Evolutionary conservation across 64 coral and sea anemone species (phyloP), one percentile per base, ranked within the genome.

Genomic region (Cladopsammia gracilis): DNA sequence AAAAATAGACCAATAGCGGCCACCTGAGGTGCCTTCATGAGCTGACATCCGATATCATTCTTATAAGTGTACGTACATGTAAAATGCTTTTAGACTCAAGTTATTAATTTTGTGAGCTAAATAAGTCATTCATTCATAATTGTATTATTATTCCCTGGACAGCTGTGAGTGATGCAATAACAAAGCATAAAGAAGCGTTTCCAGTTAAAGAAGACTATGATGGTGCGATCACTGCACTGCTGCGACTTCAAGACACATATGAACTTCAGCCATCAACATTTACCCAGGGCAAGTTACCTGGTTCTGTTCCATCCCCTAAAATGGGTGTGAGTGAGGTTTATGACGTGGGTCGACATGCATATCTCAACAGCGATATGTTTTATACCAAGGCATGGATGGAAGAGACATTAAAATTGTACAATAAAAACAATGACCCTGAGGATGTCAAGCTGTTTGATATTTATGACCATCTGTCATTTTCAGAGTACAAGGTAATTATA

Each of bases 201-300:
- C 79, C 96, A 7, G 77, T 56, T 10, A 89, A 93, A 52, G 94
- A 95, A 80, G 96, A 98, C 57, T 90, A 90, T 90, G 96, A 98
- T 0, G 96, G 96, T 44, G 96, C 96, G 70, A 76, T 96, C 13
- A 81, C 90, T 45, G 96, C 96, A 42, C 86, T 98, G 23, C 87
- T 98, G 20, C 86, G 96, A 16, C 88, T 98, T 22, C 96, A 98
- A 73, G 96, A 98, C 51, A 98, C 94, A 25, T 98, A 93, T 62
- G 79, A 88, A 79, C 25, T 98, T 9, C 69, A 84, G 14, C 75
- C 96, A 2, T 70, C 26, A 48, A 25, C 86, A n/a, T 48, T 98
- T 45, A 51, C 91, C 0, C 76, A 93, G 64, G 94, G 94, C 1
- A 87, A 86, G 54, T 22, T 98, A 61, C 58, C 70, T 5, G 86